Conservation (phyloP, 1,140 invertebrate species). For the Mesaphorura yosii region DNA sequence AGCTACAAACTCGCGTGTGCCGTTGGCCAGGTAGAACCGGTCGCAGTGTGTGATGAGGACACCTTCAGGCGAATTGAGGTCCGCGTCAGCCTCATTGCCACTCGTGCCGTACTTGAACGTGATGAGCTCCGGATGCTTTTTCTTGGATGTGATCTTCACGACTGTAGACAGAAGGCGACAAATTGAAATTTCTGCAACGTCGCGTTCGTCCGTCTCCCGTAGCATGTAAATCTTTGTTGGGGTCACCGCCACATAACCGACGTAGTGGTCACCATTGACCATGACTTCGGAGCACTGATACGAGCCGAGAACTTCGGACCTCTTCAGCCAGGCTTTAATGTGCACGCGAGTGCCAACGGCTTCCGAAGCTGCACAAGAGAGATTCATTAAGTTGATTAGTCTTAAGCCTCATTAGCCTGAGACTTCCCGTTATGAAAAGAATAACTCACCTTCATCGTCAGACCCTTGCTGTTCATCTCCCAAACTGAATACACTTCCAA, state of each 20-base stretch:
- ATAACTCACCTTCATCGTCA: constrained; percentile 29
- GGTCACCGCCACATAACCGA: constrained; percentile 74
- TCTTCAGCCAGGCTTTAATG: constrained; percentile 65
- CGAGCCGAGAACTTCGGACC: constrained; percentile 66
- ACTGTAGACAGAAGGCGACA: constrained; percentile 74
- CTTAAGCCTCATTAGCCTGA: not conserved
- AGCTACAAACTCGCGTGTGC: constrained; percentile 29
- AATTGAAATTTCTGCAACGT: constrained; percentile 70
- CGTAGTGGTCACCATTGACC: constrained; percentile 70
- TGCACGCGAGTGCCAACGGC: constrained; percentile 53
- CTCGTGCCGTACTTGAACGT: constrained; percentile 42
- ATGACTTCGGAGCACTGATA: constrained; percentile 87
- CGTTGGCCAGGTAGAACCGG: constrained; percentile 28
- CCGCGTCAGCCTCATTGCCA: constrained; percentile 21
- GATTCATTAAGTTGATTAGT: constrained; percentile 28
- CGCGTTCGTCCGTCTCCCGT: constrained; percentile 62
- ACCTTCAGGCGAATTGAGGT: too few species aligned
- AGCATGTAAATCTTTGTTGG: constrained; percentile 75
- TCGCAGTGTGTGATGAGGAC: constrained; percentile 30
- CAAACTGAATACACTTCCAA: constrained; percentile 87
- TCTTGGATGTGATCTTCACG: constrained; percentile 91
- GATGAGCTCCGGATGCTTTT: constrained; percentile 82
- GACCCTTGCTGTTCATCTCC: constrained; percentile 73
- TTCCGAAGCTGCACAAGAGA: constrained; percentile 49
- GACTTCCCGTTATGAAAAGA: not conserved